Percentiles rank a stretch among this genome's conserved stretches.
These are phyloP conservation scores for Eilema depressum DNA, from an alignment of 2,888 invertebrate genomes.

Conservation along the genomic window DNA sequence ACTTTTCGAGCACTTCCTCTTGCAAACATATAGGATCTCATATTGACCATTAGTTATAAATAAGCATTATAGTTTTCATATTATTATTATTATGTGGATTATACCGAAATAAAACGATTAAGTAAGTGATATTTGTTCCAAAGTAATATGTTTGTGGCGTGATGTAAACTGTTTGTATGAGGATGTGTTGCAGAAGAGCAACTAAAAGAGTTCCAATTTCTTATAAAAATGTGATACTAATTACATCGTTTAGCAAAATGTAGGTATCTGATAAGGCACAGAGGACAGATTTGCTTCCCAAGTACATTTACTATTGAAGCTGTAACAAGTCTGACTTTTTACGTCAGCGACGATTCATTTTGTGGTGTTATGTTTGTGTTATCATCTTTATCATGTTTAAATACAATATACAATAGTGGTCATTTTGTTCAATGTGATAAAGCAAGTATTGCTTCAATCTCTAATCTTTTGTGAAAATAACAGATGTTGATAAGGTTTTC, in stretches of 20 bases:
- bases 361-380: background rate
- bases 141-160: slow-evolving; percentile 18
- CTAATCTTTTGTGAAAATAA: slow-evolving; percentile 28
- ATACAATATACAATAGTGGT: slow-evolving; percentile 6
- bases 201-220: slow-evolving; percentile 30
- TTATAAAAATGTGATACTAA: slow-evolving; percentile 50
- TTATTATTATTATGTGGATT: background rate
- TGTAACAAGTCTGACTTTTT: background rate
- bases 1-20: background rate
- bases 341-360: background rate
- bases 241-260: slow-evolving; percentile 39
- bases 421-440: slow-evolving; percentile 7
- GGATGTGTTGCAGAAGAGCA: background rate
- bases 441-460: background rate
- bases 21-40: slow-evolving; percentile 7
- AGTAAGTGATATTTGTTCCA: background rate
- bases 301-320: slow-evolving; percentile 10
- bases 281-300: slow-evolving; percentile 36
- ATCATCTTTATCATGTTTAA: background rate
- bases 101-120: background rate
- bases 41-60: background rate
- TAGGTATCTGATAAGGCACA: slow-evolving; percentile 26
- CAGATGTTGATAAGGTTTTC: slow-evolving; percentile 17
- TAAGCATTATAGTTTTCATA: background rate
- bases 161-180: slow-evolving; percentile 3